Evolutionary conservation across 2,797 vertebrate species (phyloP).

Genomic region (Hipposideros larvatus): DNA sequence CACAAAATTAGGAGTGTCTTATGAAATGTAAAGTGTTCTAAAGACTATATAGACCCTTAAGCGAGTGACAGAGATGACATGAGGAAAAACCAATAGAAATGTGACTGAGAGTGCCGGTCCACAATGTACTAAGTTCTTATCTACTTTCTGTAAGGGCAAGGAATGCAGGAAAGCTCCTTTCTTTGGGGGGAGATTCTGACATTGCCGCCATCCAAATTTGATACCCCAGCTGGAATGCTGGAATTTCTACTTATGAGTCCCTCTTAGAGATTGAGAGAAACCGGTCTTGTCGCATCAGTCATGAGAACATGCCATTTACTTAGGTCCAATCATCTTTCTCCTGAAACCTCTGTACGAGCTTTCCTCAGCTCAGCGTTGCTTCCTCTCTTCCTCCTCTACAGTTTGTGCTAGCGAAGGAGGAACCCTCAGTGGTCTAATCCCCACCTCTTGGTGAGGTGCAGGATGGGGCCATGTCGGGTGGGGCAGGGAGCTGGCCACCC

Average conservation of each 20-base stretch:
- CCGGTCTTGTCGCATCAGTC: fast-evolving
- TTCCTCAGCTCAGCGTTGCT: background rate
- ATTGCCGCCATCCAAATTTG: background rate
- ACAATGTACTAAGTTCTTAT: fast-evolving
- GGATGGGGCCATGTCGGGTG: fast-evolving
- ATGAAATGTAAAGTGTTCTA: background rate
- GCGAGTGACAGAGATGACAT: fast-evolving
- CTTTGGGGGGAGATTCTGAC: background rate
- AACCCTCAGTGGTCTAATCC: fast-evolving
- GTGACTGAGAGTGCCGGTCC: background rate
- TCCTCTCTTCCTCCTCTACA: background rate
- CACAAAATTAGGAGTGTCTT: background rate
- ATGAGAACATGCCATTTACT: fast-evolving
- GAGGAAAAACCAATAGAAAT: background rate
- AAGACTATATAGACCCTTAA: background rate
- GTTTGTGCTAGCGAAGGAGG: fast-evolving
- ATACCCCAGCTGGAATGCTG: background rate
- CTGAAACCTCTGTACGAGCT: background rate
- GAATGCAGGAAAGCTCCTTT: background rate
- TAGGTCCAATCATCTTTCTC: fast-evolving
- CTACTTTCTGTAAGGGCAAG: background rate
- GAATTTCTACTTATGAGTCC: background rate
- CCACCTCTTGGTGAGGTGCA: background rate
- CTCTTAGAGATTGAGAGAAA: background rate
- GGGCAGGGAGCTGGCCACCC: fast-evolving